These are phyloP conservation scores for Paramormyrops kingsleyae DNA, from an alignment of 2,113 vertebrate species.

Conservation along the genomic window DNA sequence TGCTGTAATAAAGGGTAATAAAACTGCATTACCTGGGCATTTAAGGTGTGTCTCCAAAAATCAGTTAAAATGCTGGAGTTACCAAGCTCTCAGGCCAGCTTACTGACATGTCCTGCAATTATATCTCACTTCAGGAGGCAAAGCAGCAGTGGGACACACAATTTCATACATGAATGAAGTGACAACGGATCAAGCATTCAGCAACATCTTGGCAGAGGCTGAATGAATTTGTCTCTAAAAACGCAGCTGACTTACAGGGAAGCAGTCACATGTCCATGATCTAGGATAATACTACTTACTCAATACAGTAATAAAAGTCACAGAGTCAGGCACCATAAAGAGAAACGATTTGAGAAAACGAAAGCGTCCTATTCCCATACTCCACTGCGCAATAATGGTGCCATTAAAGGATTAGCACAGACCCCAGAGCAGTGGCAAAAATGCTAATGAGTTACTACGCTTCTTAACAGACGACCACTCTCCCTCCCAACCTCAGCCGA, in stretches of 20 bases:
- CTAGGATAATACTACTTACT: not conserved
- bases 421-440: not conserved
- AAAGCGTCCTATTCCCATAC: not conserved
- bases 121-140: not conserved
- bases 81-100: not conserved
- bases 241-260: not conserved
- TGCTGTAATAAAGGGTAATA: not conserved
- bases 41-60: not conserved
- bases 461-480: not conserved
- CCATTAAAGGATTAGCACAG: not conserved
- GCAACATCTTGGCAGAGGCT: not conserved
- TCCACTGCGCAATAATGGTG: not conserved
- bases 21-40: not conserved
- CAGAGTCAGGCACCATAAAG: not conserved
- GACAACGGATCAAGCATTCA: not conserved
- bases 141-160: not conserved
- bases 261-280: not conserved
- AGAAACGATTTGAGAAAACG: not conserved
- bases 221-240: conserved; percentile 2
- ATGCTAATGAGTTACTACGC: not conserved
- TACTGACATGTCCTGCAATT: not conserved
- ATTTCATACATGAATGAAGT: not conserved
- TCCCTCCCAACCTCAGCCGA: not conserved
- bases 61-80: not conserved
- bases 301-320: conserved; percentile 6